A percentile compares a stretch with the other conserved stretches of the same genome.
These are phyloP conservation scores for Neostethus bicornis DNA, from an alignment of 2,797 vertebrate species.

Conservation along the genomic window DNA sequence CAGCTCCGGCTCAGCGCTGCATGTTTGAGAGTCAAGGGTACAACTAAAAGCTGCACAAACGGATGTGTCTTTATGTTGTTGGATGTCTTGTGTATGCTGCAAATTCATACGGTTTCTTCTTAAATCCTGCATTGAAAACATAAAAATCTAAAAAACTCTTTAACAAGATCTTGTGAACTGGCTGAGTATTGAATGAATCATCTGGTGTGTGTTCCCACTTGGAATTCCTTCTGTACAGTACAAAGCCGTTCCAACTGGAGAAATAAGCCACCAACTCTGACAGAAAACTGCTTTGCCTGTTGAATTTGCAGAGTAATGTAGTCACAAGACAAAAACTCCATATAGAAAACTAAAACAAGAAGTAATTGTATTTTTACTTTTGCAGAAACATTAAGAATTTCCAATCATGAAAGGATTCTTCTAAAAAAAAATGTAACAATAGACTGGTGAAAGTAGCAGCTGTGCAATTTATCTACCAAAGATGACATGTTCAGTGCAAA, in stretches of 20 bases:
- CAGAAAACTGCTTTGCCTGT: slow-evolving; percentile 22
- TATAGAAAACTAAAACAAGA: slow-evolving; percentile 6
- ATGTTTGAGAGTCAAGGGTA: slow-evolving; percentile 31
- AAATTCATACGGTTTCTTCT: not conserved
- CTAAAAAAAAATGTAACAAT: not conserved
- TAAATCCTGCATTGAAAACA: not conserved
- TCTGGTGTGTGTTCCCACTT: not conserved
- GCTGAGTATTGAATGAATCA: slow-evolving; percentile 25
- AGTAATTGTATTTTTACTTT: too few species aligned
- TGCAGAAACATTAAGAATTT: slow-evolving; percentile 9
- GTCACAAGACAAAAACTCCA: slow-evolving; percentile 30
- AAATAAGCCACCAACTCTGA: slow-evolving; percentile 25
- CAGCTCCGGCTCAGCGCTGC: slow-evolving; percentile 5
- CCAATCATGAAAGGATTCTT: not conserved
- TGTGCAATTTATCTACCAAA: not conserved
- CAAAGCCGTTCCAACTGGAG: slow-evolving; percentile 36
- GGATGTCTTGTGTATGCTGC: too few species aligned
- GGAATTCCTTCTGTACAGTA: slow-evolving; percentile 15
- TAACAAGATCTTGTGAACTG: not conserved
- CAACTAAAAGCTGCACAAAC: slow-evolving; percentile 18
- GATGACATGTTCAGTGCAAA: not conserved
- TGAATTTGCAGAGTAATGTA: slow-evolving; percentile 3
- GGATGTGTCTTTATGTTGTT: slow-evolving; percentile 12
- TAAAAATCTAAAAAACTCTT: not conserved
- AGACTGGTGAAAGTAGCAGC: slow-evolving; percentile 8